phyloP scores from a whole-genome alignment of 2,113 vertebrate species.

The Elgaria multicarinata region DNA sequence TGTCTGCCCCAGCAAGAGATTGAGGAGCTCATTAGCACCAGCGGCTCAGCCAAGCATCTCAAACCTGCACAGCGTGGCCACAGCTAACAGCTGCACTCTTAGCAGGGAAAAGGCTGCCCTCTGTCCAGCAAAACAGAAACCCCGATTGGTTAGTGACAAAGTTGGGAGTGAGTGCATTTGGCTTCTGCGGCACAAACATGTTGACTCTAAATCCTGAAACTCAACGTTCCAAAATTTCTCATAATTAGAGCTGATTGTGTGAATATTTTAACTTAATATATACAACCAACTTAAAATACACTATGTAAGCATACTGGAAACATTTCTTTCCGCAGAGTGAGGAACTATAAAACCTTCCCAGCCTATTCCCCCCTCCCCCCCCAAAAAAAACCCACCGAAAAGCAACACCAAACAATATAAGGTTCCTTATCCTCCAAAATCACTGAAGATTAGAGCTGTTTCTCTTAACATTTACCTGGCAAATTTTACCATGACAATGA shows the following conservation, averaged over 20 bases:
- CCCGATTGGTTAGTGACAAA: background rate
- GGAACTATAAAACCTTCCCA: background rate
- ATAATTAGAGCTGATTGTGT: background rate
- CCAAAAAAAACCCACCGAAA: background rate
- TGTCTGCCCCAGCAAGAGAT: slow-evolving; percentile 15
- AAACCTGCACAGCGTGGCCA: background rate
- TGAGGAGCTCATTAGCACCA: slow-evolving; percentile 17
- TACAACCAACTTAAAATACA: background rate
- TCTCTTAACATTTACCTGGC: background rate
- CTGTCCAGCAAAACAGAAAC: background rate
- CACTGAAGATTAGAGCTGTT: background rate
- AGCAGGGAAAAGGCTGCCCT: background rate
- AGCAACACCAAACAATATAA: background rate
- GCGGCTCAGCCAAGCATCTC: slow-evolving; percentile 7
- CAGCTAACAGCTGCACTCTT: background rate
- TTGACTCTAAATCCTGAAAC: slow-evolving; percentile 5
- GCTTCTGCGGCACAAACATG: background rate
- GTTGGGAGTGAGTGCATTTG: background rate
- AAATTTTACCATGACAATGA: background rate
- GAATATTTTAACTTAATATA: background rate
- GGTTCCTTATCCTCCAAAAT: background rate
- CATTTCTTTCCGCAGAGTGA: background rate
- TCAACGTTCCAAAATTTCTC: background rate
- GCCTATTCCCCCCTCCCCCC: background rate
- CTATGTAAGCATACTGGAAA: background rate